phyloP scores from a whole-genome alignment of 1,140 invertebrate genomes.

The Chrysomallon squamiferum region DNA sequence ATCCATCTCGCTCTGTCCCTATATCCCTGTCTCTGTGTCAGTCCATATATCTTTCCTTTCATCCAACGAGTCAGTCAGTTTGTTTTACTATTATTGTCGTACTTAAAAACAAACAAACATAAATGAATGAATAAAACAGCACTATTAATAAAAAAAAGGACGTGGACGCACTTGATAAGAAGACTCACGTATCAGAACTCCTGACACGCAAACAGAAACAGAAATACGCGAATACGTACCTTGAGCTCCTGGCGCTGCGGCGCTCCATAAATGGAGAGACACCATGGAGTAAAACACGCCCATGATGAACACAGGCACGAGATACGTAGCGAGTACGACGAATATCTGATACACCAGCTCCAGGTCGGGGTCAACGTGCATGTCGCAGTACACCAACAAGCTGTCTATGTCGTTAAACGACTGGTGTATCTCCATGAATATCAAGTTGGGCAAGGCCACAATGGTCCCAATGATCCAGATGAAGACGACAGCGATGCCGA shows the following conservation, averaged over 20 bases:
- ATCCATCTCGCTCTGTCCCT: not conserved
- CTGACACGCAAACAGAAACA: no score
- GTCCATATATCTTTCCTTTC: not conserved
- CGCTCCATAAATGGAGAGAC: not conserved
- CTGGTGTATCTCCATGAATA: constrained; percentile 18
- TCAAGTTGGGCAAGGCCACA: constrained; percentile 61
- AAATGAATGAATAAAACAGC: no score
- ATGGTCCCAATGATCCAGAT: constrained; percentile 81
- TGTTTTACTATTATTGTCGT: no score
- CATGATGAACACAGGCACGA: constrained; percentile 18
- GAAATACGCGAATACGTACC: not conserved
- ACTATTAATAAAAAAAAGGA: no score
- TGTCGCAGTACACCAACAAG: not conserved
- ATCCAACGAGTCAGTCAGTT: not conserved
- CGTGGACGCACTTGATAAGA: no score
- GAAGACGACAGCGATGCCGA: constrained; percentile 72
- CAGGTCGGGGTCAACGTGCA: constrained; percentile 9
- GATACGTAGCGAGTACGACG: constrained; percentile 63
- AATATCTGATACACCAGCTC: constrained; percentile 69
- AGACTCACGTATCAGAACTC: no score
- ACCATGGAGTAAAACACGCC: constrained; percentile 2
- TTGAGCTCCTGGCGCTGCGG: not conserved
- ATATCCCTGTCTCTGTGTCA: not conserved
- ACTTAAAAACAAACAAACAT: no score
- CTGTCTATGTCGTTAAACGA: constrained; percentile 13